Percentiles rank a stretch among this genome's conserved stretches.
Evolutionary conservation across 1,140 invertebrate species (phyloP).

Genomic region (Tyrophagus putrescentiae): DNA sequence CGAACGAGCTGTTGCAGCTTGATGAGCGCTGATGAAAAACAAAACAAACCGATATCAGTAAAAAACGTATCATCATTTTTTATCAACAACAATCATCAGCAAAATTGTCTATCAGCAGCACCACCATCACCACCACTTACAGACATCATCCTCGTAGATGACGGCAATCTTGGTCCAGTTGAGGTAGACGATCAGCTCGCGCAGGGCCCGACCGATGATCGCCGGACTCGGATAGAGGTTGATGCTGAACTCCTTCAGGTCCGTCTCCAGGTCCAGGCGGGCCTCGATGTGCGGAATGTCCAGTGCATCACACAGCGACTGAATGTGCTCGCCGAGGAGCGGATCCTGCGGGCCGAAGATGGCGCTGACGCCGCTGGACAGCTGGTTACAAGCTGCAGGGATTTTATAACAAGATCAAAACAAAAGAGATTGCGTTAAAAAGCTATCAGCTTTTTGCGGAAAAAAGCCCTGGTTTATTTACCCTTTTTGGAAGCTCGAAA

Average conservation of each 20-base stretch:
- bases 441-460: not conserved
- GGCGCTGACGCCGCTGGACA: conserved; percentile 70
- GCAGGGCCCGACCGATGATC: conserved; percentile 64
- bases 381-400: conserved; percentile 62
- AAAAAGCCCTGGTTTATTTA: conserved; percentile 32
- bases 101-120: not conserved
- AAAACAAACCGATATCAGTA: conserved; percentile 12
- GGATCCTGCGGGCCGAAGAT: conserved; percentile 75
- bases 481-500: conserved; percentile 82
- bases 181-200: conserved; percentile 68
- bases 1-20: conserved; percentile 68
- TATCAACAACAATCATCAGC: not conserved
- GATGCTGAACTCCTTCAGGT: conserved; percentile 61
- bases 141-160: conserved; percentile 75
- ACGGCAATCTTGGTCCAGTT: conserved; percentile 84
- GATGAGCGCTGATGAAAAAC: conserved; percentile 51
- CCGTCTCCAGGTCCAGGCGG: conserved; percentile 33
- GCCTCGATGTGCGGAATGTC: conserved; percentile 77
- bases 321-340: conserved; percentile 63
- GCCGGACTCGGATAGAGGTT: conserved; percentile 87
- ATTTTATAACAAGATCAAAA: conserved; percentile 11
- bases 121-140: conserved; percentile 44
- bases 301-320: conserved; percentile 69
- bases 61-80: not conserved
- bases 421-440: too few species aligned